phyloP scores from a whole-genome alignment of 1,140 invertebrate genomes.

The Elymnias hypermnestra region DNA sequence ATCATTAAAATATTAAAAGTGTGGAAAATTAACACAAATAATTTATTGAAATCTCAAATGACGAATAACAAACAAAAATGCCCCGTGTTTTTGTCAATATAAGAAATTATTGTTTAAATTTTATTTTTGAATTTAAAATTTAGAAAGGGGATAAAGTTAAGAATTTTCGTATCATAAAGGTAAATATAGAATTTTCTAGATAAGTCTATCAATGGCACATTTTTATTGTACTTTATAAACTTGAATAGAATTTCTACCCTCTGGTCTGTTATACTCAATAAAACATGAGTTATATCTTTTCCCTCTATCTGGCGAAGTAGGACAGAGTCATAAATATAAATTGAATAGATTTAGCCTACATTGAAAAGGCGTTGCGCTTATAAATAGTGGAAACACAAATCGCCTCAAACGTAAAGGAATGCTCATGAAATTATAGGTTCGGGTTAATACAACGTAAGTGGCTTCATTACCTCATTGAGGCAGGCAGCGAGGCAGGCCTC shows the following conservation, averaged over 20 bases:
- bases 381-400: conserved; percentile 27
- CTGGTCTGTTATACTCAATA: conserved; percentile 12
- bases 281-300: conserved; percentile 17
- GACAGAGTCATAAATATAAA: conserved; percentile 57
- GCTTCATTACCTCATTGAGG: conserved; percentile 86
- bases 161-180: too few relatives aligned
- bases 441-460: conserved; percentile 32
- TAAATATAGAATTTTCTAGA: too few relatives aligned
- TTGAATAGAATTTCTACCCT: conserved; percentile 15
- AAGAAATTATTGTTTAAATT: too few relatives aligned
- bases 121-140: too few relatives aligned
- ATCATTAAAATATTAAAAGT: too few relatives aligned
- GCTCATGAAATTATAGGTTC: conserved; percentile 32
- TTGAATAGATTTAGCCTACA: conserved; percentile 56
- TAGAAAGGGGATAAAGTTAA: too few relatives aligned
- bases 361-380: conserved; percentile 31
- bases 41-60: too few relatives aligned
- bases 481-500: conserved; percentile 95
- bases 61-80: too few relatives aligned
- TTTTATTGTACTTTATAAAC: conserved; percentile 26
- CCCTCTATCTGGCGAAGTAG: conserved; percentile 37
- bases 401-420: conserved; percentile 16
- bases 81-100: too few relatives aligned
- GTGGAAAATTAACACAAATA: too few relatives aligned
- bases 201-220: not conserved